phyloP scores from a whole-genome alignment of 2,888 invertebrate genomes.

The Andrena camellia region DNA sequence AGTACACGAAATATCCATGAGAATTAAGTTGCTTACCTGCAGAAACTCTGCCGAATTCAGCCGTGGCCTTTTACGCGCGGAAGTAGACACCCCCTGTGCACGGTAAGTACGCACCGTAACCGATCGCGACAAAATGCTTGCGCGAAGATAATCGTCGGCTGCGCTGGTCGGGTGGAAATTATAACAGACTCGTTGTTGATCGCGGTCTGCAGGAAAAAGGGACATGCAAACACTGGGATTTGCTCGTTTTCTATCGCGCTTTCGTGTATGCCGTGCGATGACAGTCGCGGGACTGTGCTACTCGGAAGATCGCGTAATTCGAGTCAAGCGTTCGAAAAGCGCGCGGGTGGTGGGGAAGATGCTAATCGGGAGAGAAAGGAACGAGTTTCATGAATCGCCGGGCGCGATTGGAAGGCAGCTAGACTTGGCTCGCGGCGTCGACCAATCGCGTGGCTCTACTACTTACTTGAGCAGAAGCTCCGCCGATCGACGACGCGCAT shows the following conservation, averaged over 20 bases:
- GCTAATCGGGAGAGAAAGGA: constrained; percentile 3
- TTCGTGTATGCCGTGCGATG: constrained; percentile 63
- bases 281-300: constrained; percentile 71
- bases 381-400: neutral
- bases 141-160: constrained; percentile 4
- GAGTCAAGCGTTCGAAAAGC: constrained; percentile 69
- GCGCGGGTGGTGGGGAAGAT: constrained; percentile 67
- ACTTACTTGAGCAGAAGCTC: constrained; percentile 1
- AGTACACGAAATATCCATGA: neutral
- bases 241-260: constrained; percentile 30
- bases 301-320: constrained; percentile 49
- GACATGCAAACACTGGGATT: constrained; percentile 19
- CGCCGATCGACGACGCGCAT: constrained; percentile 12
- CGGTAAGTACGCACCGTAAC: constrained; percentile 35
- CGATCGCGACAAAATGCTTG: neutral
- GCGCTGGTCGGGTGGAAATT: neutral
- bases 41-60: neutral
- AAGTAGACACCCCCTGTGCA: constrained; percentile 39
- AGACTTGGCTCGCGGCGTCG: neutral
- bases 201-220: constrained; percentile 6
- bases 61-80: neutral
- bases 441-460: constrained; percentile 21
- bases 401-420: constrained; percentile 1
- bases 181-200: constrained; percentile 13
- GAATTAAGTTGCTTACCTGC: constrained; percentile 29